phyloP scores from a whole-genome alignment of 2,113 vertebrate species.

The Poeciliopsis turrubarensis region DNA sequence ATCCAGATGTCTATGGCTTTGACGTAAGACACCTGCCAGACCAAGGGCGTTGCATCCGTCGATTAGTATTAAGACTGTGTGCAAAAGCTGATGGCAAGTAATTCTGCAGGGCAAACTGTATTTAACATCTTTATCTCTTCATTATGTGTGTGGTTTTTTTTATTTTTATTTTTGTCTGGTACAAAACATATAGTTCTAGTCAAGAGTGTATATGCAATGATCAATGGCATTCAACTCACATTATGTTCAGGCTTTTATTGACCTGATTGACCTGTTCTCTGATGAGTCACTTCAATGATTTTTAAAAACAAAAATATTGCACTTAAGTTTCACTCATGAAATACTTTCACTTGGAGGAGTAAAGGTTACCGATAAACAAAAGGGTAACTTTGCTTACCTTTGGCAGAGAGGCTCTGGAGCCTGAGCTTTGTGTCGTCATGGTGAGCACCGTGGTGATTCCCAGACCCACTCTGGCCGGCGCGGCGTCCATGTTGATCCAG shows the following conservation, averaged over 20 bases:
- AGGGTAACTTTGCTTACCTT: slow-evolving; percentile 81
- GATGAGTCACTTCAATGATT: too few species aligned
- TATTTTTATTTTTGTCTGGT: not conserved
- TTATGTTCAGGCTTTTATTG: not conserved
- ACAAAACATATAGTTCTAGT: not conserved
- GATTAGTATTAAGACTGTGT: not conserved
- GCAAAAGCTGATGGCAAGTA: not conserved
- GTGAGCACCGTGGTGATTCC: slow-evolving; percentile 96
- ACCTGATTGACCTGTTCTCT: not conserved
- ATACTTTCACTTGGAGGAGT: not conserved
- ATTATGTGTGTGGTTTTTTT: too few species aligned
- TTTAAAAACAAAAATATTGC: too few species aligned
- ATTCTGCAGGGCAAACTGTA: not conserved
- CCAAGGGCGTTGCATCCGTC: not conserved
- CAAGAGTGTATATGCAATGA: too few species aligned
- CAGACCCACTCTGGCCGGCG: slow-evolving; percentile 90
- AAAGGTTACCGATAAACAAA: not conserved
- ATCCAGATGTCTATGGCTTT: slow-evolving; percentile 98
- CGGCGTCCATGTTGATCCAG: slow-evolving; percentile 97
- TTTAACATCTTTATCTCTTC: not conserved
- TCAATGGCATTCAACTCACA: too few species aligned
- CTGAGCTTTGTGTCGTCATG: slow-evolving; percentile 96
- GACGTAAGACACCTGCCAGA: slow-evolving; percentile 90
- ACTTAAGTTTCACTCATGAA: not conserved
- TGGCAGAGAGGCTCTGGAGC: slow-evolving; percentile 91